Evolutionary conservation across 2,113 vertebrate genomes (phyloP).

Genomic region (Gymnorhina tibicen): DNA sequence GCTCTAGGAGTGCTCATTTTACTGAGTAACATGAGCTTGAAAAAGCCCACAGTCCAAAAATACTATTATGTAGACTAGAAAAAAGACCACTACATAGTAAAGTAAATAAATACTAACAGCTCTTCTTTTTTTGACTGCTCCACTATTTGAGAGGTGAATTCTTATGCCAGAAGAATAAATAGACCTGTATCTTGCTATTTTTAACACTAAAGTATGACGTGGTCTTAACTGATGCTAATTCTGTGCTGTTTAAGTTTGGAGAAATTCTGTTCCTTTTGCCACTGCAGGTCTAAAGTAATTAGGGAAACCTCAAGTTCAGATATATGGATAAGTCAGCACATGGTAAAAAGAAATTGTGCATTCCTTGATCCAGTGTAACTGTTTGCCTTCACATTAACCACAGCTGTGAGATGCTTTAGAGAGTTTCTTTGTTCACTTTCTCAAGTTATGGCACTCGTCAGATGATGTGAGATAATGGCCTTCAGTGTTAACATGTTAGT

Average conservation of each 20-base stretch:
- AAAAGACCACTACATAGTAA: not conserved
- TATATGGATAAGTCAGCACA: not conserved
- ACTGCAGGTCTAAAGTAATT: not conserved
- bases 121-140: not conserved
- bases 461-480: not conserved
- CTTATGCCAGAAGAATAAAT: not conserved
- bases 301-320: not conserved
- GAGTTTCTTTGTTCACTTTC: not conserved
- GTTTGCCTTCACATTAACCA: not conserved
- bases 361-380: not conserved
- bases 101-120: not conserved
- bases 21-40: not conserved
- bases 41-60: not conserved
- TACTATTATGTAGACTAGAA: not conserved
- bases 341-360: not conserved
- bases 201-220: not conserved
- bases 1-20: not conserved
- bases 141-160: not conserved
- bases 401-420: not conserved
- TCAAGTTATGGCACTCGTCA: not conserved
- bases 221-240: not conserved
- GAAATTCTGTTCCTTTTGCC: not conserved
- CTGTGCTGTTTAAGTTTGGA: not conserved
- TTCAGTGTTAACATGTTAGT: not conserved
- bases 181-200: not conserved